Conservation (phyloP, 53 echinoderm and acorn worm genomes). For the Zoroaster sp. region DNA sequence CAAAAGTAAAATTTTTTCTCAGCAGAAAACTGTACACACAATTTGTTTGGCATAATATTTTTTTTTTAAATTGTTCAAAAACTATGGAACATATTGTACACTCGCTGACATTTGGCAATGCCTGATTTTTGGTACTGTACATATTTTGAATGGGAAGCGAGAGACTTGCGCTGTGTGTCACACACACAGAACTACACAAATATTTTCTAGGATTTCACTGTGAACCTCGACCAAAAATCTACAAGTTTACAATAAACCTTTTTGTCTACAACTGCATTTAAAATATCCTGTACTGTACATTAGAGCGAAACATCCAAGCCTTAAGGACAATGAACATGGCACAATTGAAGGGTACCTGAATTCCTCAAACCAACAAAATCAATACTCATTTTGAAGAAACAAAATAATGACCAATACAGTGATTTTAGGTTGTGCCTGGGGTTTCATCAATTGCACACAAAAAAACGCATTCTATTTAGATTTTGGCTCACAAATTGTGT, state of each 20-base stretch:
- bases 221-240: not conserved
- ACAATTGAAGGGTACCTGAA: no score
- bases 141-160: not conserved
- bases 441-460: no score
- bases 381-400: no score
- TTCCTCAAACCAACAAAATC: no score
- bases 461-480: no score
- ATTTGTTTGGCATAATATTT: not conserved
- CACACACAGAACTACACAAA: not conserved
- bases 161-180: not conserved
- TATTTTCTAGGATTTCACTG: not conserved
- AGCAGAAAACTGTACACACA: conserved; percentile 38
- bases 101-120: not conserved
- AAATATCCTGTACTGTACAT: not conserved
- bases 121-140: conserved; percentile 6
- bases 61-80: conserved; percentile 24
- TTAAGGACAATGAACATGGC: no score
- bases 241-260: not conserved
- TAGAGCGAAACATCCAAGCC: no score
- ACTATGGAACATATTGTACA: conserved; percentile 48
- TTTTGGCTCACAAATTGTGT: no score
- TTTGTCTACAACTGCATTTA: not conserved
- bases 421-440: no score
- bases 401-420: no score
- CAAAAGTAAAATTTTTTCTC: not conserved